These are phyloP conservation scores for Terrapene triunguis DNA, from an alignment of 2,113 vertebrate genomes.

Conservation along the genomic window DNA sequence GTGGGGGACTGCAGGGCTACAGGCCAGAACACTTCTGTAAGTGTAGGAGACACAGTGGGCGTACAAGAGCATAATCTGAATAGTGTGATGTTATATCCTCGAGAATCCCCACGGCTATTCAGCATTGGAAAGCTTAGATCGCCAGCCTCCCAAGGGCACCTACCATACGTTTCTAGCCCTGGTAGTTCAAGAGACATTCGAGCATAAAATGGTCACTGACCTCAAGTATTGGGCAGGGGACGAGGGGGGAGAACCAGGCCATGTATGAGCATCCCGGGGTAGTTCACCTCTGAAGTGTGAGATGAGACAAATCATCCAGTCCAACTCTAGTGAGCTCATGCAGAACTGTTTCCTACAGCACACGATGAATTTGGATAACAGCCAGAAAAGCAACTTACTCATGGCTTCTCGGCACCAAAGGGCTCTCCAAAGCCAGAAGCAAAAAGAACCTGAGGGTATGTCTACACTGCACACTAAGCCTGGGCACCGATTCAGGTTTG, in stretches of 20 bases:
- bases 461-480: no score
- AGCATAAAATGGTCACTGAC: neutral
- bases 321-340: neutral
- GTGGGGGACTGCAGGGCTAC: neutral
- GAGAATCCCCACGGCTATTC: rapidly evolving
- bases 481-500: no score
- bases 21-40: neutral
- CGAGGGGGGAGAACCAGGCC: neutral
- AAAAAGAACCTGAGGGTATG: no score
- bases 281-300: neutral
- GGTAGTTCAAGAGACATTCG: neutral
- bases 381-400: neutral
- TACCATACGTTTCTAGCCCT: neutral
- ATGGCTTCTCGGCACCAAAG: rapidly evolving
- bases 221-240: neutral
- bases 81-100: rapidly evolving
- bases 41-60: rapidly evolving
- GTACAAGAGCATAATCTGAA: neutral
- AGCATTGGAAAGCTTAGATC: neutral
- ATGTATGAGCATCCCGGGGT: neutral
- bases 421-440: neutral
- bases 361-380: rapidly evolving
- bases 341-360: neutral
- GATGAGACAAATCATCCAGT: neutral
- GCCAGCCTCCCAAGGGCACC: neutral